These are phyloP conservation scores for Trichosurus vulpecula DNA, from an alignment of 2,797 vertebrate species.

Conservation along the genomic window DNA sequence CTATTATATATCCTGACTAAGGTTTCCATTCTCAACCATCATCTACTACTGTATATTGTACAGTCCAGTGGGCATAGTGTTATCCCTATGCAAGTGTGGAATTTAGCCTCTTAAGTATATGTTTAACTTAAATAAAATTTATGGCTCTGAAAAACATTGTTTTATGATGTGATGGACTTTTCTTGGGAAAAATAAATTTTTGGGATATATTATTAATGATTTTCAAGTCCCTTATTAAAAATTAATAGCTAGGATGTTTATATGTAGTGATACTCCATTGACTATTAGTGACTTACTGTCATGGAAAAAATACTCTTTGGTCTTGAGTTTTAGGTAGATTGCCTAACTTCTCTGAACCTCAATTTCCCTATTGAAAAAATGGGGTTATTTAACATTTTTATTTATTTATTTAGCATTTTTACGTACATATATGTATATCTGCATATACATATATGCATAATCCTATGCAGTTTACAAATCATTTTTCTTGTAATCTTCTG, in stretches of 20 bases:
- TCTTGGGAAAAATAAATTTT: constrained; percentile 1
- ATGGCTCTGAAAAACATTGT: background rate
- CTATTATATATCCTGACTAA: background rate
- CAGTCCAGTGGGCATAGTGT: constrained; percentile 17
- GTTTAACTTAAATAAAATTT: background rate
- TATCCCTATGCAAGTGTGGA: background rate
- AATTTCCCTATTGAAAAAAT: background rate
- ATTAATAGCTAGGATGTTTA: background rate
- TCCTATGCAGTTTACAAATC: background rate
- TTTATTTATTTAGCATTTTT: background rate
- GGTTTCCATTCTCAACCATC: background rate
- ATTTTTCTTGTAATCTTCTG: background rate
- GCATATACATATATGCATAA: background rate
- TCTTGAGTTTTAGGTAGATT: background rate
- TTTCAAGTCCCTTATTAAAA: background rate
- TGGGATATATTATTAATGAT: background rate
- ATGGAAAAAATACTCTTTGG: background rate
- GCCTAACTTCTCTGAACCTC: background rate
- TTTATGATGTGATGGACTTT: constrained; percentile 3
- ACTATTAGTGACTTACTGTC: background rate
- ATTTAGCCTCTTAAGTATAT: background rate
- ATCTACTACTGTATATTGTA: background rate
- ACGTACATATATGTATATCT: background rate
- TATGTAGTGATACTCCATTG: background rate
- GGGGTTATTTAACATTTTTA: background rate